Evolutionary conservation across 2,797 vertebrate genomes (phyloP).

Genomic region (Lacerta agilis): DNA sequence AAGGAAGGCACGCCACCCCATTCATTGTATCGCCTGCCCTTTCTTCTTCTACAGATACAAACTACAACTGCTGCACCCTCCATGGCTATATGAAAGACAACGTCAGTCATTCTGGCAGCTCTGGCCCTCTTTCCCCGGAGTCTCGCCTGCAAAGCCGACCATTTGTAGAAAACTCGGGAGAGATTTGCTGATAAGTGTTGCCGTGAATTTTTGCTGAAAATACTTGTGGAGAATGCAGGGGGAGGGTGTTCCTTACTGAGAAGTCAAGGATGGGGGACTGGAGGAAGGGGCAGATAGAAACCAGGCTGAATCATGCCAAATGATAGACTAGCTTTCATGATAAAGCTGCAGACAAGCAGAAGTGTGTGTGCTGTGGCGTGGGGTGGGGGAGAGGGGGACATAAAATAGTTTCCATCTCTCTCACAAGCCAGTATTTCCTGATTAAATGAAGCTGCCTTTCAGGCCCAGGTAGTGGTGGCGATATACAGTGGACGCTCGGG

Average conservation of each 20-base stretch:
- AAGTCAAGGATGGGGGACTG: not conserved
- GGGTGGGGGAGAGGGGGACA: too few relatives aligned
- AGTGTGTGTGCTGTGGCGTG: not conserved
- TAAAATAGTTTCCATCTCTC: not conserved
- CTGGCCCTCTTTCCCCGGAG: not conserved
- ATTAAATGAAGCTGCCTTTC: not conserved
- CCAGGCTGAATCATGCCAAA: not conserved
- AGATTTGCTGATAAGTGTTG: too few relatives aligned
- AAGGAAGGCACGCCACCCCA: not conserved
- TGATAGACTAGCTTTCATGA: not conserved
- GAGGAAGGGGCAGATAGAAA: not conserved
- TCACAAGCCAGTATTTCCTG: not conserved
- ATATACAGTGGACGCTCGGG: too few relatives aligned
- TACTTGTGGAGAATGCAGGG: not conserved
- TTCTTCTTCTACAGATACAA: not conserved
- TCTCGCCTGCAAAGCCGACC: not conserved
- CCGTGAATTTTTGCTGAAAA: not conserved
- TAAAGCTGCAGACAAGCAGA: not conserved
- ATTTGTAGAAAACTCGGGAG: not conserved
- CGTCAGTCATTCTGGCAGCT: not conserved
- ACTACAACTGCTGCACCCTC: not conserved
- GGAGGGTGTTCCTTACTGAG: not conserved
- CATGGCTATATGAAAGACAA: not conserved
- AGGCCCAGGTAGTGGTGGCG: not conserved
- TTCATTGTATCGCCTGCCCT: not conserved